Percentiles rank a stretch among this genome's conserved stretches.
phyloP scores from a whole-genome alignment of 2,888 invertebrate species.

The Chloroclystis v-ata region DNA sequence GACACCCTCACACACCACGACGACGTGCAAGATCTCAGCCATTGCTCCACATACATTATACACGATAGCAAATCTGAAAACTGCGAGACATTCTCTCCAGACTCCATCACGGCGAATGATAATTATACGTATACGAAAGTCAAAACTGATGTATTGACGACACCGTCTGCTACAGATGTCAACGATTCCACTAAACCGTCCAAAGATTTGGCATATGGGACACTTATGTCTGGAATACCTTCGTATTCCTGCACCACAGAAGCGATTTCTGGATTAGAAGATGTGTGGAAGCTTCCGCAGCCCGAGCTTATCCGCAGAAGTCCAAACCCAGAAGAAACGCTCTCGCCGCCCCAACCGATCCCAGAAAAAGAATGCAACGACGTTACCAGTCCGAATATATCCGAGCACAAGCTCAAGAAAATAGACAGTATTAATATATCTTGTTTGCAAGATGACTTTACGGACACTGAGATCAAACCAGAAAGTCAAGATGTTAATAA shows the following conservation, averaged over 20 bases:
- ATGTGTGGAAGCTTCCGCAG: constrained; percentile 56
- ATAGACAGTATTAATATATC: constrained; percentile 66
- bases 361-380: constrained; percentile 32
- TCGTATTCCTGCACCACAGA: constrained; percentile 65
- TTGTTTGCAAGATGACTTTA: constrained; percentile 50
- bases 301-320: constrained; percentile 61
- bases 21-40: constrained; percentile 58
- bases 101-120: constrained; percentile 65
- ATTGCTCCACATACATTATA: constrained; percentile 64
- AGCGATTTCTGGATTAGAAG: constrained; percentile 49
- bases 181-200: constrained; percentile 63
- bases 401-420: constrained; percentile 48
- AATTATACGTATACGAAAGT: constrained; percentile 65
- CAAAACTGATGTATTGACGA: constrained; percentile 49
- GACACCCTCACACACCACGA: constrained; percentile 65
- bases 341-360: constrained; percentile 43
- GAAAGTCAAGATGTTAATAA: constrained; percentile 35
- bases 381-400: constrained; percentile 41
- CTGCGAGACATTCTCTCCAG: constrained; percentile 63
- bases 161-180: constrained; percentile 48
- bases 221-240: constrained; percentile 57
- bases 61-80: constrained; percentile 64
- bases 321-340: constrained; percentile 40
- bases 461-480: constrained; percentile 35
- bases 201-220: constrained; percentile 64